A percentile compares a stretch with the other conserved stretches of the same genome.
Conservation (phyloP, 2,113 vertebrate species). For the Butorides virescens region DNA sequence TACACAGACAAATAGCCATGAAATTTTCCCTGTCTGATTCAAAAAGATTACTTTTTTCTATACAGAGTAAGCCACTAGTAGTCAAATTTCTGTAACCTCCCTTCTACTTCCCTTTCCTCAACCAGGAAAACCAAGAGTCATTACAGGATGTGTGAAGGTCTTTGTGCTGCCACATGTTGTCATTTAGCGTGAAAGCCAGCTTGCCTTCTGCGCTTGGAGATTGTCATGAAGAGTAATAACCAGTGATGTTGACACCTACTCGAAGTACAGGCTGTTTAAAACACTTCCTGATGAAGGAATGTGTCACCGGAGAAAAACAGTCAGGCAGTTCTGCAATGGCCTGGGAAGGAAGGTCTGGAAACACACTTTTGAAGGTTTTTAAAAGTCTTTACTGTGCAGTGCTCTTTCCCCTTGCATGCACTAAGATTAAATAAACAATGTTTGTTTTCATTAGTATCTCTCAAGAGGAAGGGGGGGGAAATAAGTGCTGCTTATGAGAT, state of each 20-base stretch:
- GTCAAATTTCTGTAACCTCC: neutral
- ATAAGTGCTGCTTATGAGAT: neutral
- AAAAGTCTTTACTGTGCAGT: neutral
- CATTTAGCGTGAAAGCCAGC: neutral
- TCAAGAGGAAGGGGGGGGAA: accelerated
- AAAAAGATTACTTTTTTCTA: neutral
- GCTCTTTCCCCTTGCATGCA: neutral
- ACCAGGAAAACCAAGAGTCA: neutral
- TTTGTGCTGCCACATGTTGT: neutral
- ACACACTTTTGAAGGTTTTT: neutral
- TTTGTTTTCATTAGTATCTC: neutral
- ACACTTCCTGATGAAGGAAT: neutral
- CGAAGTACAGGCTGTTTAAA: neutral
- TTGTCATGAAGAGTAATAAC: neutral
- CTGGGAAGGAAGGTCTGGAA: neutral
- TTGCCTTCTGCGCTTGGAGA: neutral
- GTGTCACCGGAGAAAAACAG: neutral
- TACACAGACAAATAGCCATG: neutral
- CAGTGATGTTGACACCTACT: neutral
- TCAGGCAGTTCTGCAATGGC: neutral
- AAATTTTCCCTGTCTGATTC: neutral
- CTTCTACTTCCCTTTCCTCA: accelerated
- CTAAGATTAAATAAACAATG: neutral
- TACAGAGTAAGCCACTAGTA: neutral
- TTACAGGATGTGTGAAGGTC: neutral